Evolutionary conservation across 2,113 vertebrate genomes (phyloP).

Genomic region (Coptodon bakossiorum): DNA sequence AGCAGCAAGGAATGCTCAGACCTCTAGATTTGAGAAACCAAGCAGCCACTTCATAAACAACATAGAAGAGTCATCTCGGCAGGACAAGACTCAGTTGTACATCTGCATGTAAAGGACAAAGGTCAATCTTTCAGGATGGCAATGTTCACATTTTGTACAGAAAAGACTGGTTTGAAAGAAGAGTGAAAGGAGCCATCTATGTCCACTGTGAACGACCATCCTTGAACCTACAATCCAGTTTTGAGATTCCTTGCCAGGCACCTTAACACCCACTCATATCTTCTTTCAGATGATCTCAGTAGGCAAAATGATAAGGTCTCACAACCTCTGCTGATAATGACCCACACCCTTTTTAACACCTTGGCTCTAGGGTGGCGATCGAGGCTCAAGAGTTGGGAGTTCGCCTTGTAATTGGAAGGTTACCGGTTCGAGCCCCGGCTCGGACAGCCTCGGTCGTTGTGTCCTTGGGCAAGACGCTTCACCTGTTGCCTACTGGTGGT

Average conservation of each 20-base stretch:
- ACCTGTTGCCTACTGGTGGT: no score
- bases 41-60: neutral
- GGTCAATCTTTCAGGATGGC: neutral
- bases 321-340: neutral
- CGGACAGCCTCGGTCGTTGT: no score
- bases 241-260: neutral
- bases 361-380: neutral
- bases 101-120: neutral
- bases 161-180: neutral
- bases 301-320: neutral
- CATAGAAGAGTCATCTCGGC: rapidly evolving
- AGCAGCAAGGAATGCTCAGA: neutral
- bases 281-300: neutral
- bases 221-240: neutral
- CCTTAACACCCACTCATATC: neutral
- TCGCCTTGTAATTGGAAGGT: no score
- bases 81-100: neutral
- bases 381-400: no score
- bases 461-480: no score
- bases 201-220: neutral
- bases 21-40: neutral
- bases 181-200: neutral
- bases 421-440: no score
- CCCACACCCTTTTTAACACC: neutral
- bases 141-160: neutral